A percentile compares a stretch with the other conserved stretches of the same genome.
phyloP scores from a whole-genome alignment of 2,888 invertebrate species.

The Gortyna flavago region DNA sequence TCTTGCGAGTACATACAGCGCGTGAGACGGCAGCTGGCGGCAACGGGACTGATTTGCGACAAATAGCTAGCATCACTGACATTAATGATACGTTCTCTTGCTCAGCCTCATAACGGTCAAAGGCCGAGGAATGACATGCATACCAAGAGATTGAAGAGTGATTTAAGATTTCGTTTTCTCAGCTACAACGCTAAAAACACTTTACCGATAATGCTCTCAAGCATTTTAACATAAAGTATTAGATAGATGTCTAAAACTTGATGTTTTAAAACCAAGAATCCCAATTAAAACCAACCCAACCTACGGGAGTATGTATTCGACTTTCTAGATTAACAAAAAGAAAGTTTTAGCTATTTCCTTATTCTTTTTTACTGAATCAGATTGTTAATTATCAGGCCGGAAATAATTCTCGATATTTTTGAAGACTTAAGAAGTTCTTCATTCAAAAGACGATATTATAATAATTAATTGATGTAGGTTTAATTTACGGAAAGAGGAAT shows the following conservation, averaged over 20 bases:
- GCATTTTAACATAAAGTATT: background rate
- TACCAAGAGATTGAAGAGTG: background rate
- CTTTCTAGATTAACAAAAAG: slow-evolving; percentile 28
- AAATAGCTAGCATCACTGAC: slow-evolving; percentile 60
- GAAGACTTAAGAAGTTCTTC: background rate
- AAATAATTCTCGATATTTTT: slow-evolving; percentile 11
- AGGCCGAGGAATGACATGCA: slow-evolving; percentile 37
- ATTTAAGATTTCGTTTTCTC: background rate
- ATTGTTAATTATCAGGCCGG: slow-evolving; percentile 13
- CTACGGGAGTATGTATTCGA: background rate
- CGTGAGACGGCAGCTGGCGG: slow-evolving; percentile 48
- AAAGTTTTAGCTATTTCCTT: slow-evolving; percentile 25
- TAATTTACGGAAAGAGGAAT: background rate
- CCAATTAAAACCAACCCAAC: slow-evolving; percentile 14
- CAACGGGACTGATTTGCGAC: slow-evolving; percentile 61
- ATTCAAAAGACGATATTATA: background rate
- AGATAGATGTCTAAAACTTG: background rate
- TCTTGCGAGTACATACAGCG: slow-evolving; percentile 25
- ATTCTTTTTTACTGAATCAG: slow-evolving; percentile 6
- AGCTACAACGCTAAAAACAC: background rate
- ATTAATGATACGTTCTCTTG: slow-evolving; percentile 62
- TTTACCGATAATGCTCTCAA: background rate
- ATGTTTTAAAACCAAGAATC: background rate
- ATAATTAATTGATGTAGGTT: background rate
- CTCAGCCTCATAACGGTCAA: slow-evolving; percentile 44